Evolutionary conservation across 2,113 vertebrate species (phyloP), one percentile per base, ranked within the genome.

Genomic region (Heterochromis multidens): DNA sequence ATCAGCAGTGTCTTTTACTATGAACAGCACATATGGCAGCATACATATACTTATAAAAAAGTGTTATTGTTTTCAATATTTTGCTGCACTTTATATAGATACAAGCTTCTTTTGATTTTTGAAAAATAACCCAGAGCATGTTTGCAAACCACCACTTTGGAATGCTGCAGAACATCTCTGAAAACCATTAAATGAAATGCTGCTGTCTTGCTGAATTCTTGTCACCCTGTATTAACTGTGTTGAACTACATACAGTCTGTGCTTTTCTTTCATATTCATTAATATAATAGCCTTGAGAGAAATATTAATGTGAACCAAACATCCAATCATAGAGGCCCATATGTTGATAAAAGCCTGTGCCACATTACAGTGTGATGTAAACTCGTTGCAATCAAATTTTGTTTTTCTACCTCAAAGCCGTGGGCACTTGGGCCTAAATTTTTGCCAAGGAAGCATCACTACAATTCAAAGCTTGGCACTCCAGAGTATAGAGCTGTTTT

Each of bases 361-460:
- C 82, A 88, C 84, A 85, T 85, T 76, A 82, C 83, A 88, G 89
- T 25, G 85, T 94, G 93, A 94, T 94, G 93, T 90, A 92, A 95
- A 94, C 91, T 91, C 19, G 2, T 72, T 92, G 92, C 92, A 95
- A 94, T 94, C 89, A 81, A 87, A 91, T 92, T 83, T 83, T 62
- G 72, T 87, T 91, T 87, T 84, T 76, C 61, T 31, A 61, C 82
- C 83, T 91, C 72, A 16, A 67, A 3, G 86, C 91, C 82, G 21
- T 25, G 62, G 91, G 91, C 92, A 89, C 82, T 83, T 52, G 54
- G 74, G 58, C 82, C 84, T 57, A 80, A 33, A 90, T 77, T 85
- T 31, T 88, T 89, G 84, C 86, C 85, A 89, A 86, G 82, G 86
- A 90, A 88, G 87, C 87, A 91, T 86, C 89, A 88, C 70, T 52